These are phyloP conservation scores for Eretmochelys imbricata DNA, from an alignment of 2,113 vertebrate species.

Conservation along the genomic window DNA sequence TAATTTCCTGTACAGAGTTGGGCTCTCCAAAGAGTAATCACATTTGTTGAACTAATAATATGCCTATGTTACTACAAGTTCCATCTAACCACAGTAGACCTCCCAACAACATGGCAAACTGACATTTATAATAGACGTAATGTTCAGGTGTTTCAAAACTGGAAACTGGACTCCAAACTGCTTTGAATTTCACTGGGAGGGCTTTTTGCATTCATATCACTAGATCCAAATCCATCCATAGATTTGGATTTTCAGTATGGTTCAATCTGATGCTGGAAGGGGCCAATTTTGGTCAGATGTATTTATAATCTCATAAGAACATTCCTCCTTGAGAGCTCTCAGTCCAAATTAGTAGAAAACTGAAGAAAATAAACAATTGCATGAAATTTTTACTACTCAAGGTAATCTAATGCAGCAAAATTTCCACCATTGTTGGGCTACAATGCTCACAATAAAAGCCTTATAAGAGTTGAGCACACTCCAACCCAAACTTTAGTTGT, in stretches of 20 bases:
- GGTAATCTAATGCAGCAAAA: neutral
- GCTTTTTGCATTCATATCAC: neutral
- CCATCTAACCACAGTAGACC: neutral
- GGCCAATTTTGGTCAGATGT: neutral
- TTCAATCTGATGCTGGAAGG: neutral
- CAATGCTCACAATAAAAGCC: neutral
- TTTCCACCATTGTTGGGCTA: neutral
- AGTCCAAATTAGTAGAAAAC: neutral
- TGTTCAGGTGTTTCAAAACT: neutral
- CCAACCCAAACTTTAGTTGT: neutral
- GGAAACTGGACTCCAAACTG: neutral
- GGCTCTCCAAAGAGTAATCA: neutral
- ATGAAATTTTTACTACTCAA: neutral
- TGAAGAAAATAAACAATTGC: neutral
- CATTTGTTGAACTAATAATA: neutral
- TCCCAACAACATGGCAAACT: neutral
- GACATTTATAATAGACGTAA: neutral
- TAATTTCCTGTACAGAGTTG: neutral
- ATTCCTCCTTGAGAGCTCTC: neutral
- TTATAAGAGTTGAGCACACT: neutral
- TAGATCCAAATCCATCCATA: neutral
- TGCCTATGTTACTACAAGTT: neutral
- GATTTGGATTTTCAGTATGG: neutral
- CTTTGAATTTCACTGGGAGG: neutral
- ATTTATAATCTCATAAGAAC: neutral